phyloP scores from a whole-genome alignment of 2,113 vertebrate species.

The Aptenodytes forsteri region DNA sequence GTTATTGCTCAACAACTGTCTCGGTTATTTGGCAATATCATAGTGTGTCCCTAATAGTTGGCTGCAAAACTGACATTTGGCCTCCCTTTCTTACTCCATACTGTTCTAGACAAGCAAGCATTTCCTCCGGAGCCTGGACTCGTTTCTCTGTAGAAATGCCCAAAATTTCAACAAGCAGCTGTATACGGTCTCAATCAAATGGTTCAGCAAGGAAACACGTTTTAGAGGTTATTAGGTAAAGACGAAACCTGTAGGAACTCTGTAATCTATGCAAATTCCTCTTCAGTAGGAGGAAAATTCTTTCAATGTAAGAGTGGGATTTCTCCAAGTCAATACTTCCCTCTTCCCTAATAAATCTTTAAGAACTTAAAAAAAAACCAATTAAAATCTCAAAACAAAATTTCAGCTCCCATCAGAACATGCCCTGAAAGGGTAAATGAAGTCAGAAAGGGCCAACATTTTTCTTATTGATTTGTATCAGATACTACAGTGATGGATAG shows the following conservation, averaged over 20 bases:
- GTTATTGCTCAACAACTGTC: neutral
- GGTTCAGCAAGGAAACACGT: neutral
- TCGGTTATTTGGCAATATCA: neutral
- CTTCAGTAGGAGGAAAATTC: neutral
- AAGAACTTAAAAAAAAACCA: neutral
- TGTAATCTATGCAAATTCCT: neutral
- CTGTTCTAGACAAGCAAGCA: neutral
- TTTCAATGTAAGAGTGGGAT: neutral
- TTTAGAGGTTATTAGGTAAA: neutral
- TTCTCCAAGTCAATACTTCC: neutral
- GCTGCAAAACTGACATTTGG: neutral
- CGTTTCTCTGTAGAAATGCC: neutral
- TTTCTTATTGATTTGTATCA: neutral
- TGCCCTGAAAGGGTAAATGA: neutral
- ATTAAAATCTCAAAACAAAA: neutral
- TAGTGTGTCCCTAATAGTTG: neutral
- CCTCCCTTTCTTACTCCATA: neutral
- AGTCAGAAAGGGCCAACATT: neutral
- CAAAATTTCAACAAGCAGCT: neutral
- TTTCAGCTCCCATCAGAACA: neutral
- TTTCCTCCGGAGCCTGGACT: neutral
- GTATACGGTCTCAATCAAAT: neutral
- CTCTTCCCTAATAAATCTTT: neutral
- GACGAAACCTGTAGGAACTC: neutral
- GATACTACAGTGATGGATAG: neutral